These are phyloP conservation scores for Melolontha melolontha DNA, from an alignment of 2,888 invertebrate species.

Conservation along the genomic window DNA sequence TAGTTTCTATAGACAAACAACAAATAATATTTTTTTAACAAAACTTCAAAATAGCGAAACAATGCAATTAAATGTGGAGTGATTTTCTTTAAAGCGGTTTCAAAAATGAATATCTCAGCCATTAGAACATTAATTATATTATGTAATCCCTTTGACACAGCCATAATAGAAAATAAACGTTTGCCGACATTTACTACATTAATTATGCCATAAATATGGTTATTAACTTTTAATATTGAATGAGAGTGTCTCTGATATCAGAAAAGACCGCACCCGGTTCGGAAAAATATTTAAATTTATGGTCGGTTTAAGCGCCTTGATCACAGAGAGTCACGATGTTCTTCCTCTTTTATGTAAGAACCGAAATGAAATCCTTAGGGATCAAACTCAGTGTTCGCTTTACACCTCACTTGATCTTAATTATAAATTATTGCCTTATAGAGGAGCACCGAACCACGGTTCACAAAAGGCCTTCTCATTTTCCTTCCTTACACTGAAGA, in stretches of 20 bases:
- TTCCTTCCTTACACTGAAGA: neutral
- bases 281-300: conserved; percentile 46
- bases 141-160: conserved; percentile 26
- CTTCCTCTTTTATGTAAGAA: conserved; percentile 56
- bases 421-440: conserved; percentile 57
- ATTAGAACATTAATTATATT: conserved; percentile 25
- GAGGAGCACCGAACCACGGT: conserved; percentile 26
- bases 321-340: conserved; percentile 10
- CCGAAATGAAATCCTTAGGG: conserved; percentile 60
- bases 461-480: conserved; percentile 2
- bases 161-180: conserved; percentile 35
- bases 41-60: too few species aligned
- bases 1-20: too few species aligned
- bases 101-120: too few species aligned
- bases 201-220: conserved; percentile 31
- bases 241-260: conserved; percentile 30
- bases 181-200: conserved; percentile 27
- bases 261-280: conserved; percentile 1
- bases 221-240: conserved; percentile 36
- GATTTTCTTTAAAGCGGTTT: too few species aligned
- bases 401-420: conserved; percentile 64
- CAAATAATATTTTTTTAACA: too few species aligned
- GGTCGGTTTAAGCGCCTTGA: conserved; percentile 44
- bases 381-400: conserved; percentile 60
- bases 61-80: too few species aligned